Percentiles rank a stretch among this genome's conserved stretches.
phyloP scores from a whole-genome alignment of 2,888 invertebrate species.

The Linyphia triangularis region DNA sequence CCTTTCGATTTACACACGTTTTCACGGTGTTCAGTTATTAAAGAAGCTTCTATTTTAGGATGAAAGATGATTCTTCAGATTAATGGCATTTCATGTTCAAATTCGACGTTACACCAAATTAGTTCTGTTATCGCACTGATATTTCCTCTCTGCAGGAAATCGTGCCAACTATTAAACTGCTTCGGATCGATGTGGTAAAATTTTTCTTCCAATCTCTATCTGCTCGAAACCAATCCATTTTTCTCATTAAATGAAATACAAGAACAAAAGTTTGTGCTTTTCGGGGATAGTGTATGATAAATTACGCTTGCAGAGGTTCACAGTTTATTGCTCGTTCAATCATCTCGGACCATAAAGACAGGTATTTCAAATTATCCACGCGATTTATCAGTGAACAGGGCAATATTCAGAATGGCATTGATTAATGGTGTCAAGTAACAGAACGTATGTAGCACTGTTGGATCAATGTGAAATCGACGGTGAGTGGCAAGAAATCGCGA shows the following conservation, averaged over 20 bases:
- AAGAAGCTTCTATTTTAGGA: slow-evolving; percentile 27
- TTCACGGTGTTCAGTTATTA: slow-evolving; percentile 33
- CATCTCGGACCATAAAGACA: slow-evolving; percentile 53
- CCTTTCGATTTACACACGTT: not conserved
- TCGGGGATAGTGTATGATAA: slow-evolving; percentile 56
- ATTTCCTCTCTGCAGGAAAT: slow-evolving; percentile 31
- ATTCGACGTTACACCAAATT: slow-evolving; percentile 49
- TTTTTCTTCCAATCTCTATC: slow-evolving; percentile 45
- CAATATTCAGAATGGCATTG: slow-evolving; percentile 66
- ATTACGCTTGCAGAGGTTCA: slow-evolving; percentile 57
- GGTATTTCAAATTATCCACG: slow-evolving; percentile 73
- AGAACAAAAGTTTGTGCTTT: slow-evolving; percentile 52
- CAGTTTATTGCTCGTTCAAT: slow-evolving; percentile 68
- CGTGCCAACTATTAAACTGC: slow-evolving; percentile 29
- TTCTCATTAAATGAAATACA: slow-evolving; percentile 68
- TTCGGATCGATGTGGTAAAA: slow-evolving; percentile 24
- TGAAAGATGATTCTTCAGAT: slow-evolving; percentile 32
- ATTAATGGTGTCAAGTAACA: slow-evolving; percentile 51
- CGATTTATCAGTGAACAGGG: slow-evolving; percentile 62
- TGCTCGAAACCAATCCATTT: slow-evolving; percentile 47
- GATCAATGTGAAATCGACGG: not conserved
- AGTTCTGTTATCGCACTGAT: slow-evolving; percentile 31
- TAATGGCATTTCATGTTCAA: slow-evolving; percentile 41
- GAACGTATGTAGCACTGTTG: not conserved
- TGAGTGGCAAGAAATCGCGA: not conserved